Evolutionary conservation across 2,888 invertebrate species (phyloP).

Genomic region (Steinernema hermaphroditum): DNA sequence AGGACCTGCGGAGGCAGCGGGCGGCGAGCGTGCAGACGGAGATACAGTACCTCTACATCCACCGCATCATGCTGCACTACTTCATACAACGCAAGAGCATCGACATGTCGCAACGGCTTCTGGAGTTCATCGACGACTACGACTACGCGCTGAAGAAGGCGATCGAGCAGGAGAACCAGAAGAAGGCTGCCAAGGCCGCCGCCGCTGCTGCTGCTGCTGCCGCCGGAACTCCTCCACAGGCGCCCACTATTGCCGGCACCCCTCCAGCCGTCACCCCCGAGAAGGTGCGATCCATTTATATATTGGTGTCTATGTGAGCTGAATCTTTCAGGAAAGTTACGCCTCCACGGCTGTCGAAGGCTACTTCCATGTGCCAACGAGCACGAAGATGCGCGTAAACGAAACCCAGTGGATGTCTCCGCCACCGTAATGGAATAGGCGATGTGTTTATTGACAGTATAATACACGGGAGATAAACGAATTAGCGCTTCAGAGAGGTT

Average conservation of each 20-base stretch:
- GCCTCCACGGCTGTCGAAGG: neutral
- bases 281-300: neutral
- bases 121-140: conserved; percentile 33
- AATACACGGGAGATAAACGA: no score
- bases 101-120: conserved; percentile 31
- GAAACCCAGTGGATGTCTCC: conserved; percentile 3
- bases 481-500: conserved; percentile 15
- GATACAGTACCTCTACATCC: conserved; percentile 33
- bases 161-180: neutral
- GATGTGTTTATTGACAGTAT: no score
- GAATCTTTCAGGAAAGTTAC: neutral
- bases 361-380: neutral
- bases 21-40: conserved; percentile 12
- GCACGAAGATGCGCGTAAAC: neutral
- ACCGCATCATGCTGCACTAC: conserved; percentile 32
- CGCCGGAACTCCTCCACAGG: neutral
- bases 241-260: neutral
- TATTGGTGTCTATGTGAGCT: neutral
- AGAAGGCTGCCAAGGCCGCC: neutral
- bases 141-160: conserved; percentile 25
- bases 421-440: neutral
- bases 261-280: neutral
- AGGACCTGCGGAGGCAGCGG: conserved; percentile 27
- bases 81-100: conserved; percentile 11
- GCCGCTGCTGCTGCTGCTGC: neutral